Evolutionary conservation across 2,888 invertebrate genomes (phyloP), one percentile per base, ranked within the genome.

Genomic region (Sepioteuthis lessoniana): DNA sequence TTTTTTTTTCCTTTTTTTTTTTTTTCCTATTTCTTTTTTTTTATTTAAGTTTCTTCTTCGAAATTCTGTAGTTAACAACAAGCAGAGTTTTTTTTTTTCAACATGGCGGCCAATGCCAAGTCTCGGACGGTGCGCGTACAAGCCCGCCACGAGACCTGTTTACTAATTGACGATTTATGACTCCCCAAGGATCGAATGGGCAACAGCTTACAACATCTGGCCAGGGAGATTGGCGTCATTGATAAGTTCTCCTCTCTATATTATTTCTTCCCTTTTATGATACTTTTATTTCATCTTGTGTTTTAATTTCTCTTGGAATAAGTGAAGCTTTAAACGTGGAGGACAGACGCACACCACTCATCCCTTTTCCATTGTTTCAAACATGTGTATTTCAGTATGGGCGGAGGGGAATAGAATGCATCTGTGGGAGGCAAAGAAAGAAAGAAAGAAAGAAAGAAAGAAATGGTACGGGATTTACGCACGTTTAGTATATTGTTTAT

Each of bases 191-290:
- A 76, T 76, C 76, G n/a, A 16, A 76, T 76, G 76, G 76, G 76
- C 76, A 76, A 76, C 76, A 76, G 76, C 76, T 76, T 76, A 76
- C 76, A 76, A 76, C 76, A 76, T 76, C 76, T 76, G 76, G 76
- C 19, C 76, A 13, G 76, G 35, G 76, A 76, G 76, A 76, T 76
- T 76, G 76, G 76, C 76, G 76, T 76, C 76, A n/a, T n/a, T 76
- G 76, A 76, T 76, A 76, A 76, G 35, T 35, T n/a, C 16, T 13
- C 35, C n/a, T n/a, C 76, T 76, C 76, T 76, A 35, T 35, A n/a
- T 16, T 76, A 35, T 76, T 76, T 76, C 76, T 76, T 76, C 76
- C n/a, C 10, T 76, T 76, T 76, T 76, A 76, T 76, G 76, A 76
- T 76, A 25, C 35, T n/a, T 76, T 76, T 76, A 76, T 76, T 76